Evolutionary conservation across 2,888 invertebrate species (phyloP).

Genomic region (Xestia sexstrigata): DNA sequence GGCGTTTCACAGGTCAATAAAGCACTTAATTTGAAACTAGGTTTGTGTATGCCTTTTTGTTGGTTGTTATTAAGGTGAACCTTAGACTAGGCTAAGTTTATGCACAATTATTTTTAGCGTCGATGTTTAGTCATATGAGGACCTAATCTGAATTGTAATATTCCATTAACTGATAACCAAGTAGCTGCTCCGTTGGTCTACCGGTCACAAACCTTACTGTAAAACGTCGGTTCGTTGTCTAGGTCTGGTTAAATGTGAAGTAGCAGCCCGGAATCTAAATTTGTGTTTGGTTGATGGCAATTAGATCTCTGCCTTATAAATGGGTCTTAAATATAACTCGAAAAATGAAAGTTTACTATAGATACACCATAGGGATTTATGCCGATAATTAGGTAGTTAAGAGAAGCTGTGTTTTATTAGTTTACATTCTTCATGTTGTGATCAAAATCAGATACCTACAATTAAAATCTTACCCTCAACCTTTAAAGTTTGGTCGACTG

Average conservation of each 20-base stretch:
- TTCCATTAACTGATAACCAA: background rate
- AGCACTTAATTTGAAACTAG: constrained; percentile 50
- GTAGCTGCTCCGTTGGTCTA: background rate
- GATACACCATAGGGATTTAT: no score
- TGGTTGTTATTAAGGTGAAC: constrained; percentile 2
- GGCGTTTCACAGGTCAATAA: constrained; percentile 39
- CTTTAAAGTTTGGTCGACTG: no score
- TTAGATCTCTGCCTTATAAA: no score
- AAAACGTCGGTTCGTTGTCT: background rate
- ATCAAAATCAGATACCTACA: background rate
- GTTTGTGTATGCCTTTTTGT: background rate
- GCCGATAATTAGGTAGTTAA: no score
- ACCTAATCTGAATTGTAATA: background rate
- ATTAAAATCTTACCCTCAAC: background rate
- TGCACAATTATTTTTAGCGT: background rate
- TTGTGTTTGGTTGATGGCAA: background rate
- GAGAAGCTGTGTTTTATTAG: no score
- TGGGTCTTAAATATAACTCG: no score
- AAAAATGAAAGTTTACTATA: no score
- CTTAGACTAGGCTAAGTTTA: background rate
- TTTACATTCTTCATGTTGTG: no score
- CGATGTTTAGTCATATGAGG: background rate
- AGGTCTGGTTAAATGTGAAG: background rate
- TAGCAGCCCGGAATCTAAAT: background rate
- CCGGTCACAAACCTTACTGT: no score